Evolutionary conservation across 1,140 invertebrate genomes (phyloP), one percentile per base, ranked within the genome.

Genomic region (Drosophila punjabiensis): DNA sequence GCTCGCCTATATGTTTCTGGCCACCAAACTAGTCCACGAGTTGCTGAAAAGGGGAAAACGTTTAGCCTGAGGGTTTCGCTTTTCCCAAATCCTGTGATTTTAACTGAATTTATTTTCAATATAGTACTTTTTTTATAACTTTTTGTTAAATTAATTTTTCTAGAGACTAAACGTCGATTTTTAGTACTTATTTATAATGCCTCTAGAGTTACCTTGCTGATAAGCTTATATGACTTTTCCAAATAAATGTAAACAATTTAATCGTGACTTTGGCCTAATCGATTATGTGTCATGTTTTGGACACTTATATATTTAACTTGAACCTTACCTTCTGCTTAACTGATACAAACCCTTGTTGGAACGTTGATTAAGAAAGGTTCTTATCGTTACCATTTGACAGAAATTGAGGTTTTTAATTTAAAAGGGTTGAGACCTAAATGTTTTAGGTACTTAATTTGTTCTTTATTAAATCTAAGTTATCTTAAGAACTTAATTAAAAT

Each of bases 11-110:
- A 84, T 92, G 80, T 66, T 91, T 0, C 4, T 89, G 47, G 69
- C 73, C 30, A 91, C 67, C 9, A 65, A 66, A 20, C 9, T 79
- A 11, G 78, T 62, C 5, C 66, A 77, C 43, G 45, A 77, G 39
- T 43, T 92, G n/a, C 76, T 76, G 50, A 65, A 53, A 9, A 76
- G 47, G 28, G 77, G 86, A 10, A 82, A 91, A 43, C 76, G 88
- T 20, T 61, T 92, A 37, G 91, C 87, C 4, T 88, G 59, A 43
- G 6, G 14, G 30, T 7, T 2, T n/a, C 4, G 16, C 14, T 8
- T 5, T 20, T 10, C 30, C 11, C 0, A 2, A 18, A 16, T 11
- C 16, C 33, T 70, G 59, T 70, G 66, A 79, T 64, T 39, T 45
- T 32, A 24, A 20, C 16, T 62, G 37, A 78, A 76, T 78, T 78